Percentiles rank a stretch among this genome's conserved stretches.
Conservation (phyloP, 2,113 vertebrate genomes). For the Speoplatyrhinus poulsoni region DNA sequence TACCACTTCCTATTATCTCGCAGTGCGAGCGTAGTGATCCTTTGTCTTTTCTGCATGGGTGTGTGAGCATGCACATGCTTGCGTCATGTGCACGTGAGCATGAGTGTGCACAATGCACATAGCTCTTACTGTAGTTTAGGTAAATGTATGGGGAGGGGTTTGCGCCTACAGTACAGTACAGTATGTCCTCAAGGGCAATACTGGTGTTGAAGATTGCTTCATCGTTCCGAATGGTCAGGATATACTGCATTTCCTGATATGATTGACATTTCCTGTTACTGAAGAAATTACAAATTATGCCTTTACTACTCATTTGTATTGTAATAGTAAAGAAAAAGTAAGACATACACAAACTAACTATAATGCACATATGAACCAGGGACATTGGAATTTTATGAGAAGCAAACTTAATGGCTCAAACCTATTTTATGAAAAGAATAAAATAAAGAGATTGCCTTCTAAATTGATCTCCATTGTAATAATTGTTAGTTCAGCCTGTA, state of each 20-base stretch:
- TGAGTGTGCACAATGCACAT: neutral
- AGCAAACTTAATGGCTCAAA: slow-evolving; percentile 2
- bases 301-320: no score
- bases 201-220: no score
- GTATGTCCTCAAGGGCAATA: no score
- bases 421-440: neutral
- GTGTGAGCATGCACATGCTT: neutral
- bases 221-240: neutral
- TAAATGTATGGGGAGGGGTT: no score
- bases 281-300: no score
- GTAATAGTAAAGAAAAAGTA: neutral
- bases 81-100: neutral
- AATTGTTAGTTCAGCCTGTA: neutral
- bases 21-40: no score
- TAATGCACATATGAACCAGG: no score
- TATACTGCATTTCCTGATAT: neutral
- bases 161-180: no score
- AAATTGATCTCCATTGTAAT: neutral
- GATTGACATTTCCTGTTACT: slow-evolving; percentile 10
- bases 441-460: no score
- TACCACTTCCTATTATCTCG: no score
- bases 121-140: neutral
- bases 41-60: neutral
- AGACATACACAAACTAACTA: neutral
- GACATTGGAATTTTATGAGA: slow-evolving; percentile 31